Evolutionary conservation across 2,888 invertebrate species (phyloP), one percentile per base, ranked within the genome.

Genomic region (Leptopilina syphax): DNA sequence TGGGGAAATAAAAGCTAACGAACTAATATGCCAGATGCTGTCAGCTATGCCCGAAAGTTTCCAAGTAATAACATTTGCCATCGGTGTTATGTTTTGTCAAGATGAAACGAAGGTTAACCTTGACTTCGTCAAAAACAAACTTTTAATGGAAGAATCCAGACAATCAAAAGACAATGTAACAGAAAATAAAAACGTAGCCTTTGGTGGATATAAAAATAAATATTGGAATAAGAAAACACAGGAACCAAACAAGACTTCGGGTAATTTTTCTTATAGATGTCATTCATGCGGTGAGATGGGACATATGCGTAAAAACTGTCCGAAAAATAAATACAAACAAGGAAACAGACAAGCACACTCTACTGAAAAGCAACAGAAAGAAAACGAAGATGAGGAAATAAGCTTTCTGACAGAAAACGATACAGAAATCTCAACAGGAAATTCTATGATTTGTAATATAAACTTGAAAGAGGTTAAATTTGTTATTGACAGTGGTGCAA

Each of bases 21-120:
- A 76, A 41, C 41, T 76, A 47, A 50, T 76, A 47, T 76, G 47
- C 60, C 54, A 57, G 27, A 8, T 76, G 60, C 57, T 76, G 50
- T 54, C 76, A 13, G 1, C 76, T 10, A 63, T 76, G 76, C 57
- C 76, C 1, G 76, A 63, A 34, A 50, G 27, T 13, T 76, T 57
- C 34, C 57, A 76, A 57, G 47, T 54, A 24, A 54, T 76, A 6
- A 76, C 76, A 13, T 24, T 27, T 3, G 76, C 60, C 5, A 76
- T 76, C 27, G 76, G 60, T 60, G 54, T 76, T n/a, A 76, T 76
- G 57, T 60, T 76, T 44, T 57, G 60, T 34, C 54, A 76, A 60
- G 60, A 76, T 60, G 57, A 54, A 24, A 18, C 18, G 27, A 60
- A 76, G 4, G 60, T 76, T 1, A 18, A 54, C 13, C 76, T 76